These are phyloP conservation scores for Alectura lathami DNA, from an alignment of 2,113 vertebrate genomes.

Conservation along the genomic window DNA sequence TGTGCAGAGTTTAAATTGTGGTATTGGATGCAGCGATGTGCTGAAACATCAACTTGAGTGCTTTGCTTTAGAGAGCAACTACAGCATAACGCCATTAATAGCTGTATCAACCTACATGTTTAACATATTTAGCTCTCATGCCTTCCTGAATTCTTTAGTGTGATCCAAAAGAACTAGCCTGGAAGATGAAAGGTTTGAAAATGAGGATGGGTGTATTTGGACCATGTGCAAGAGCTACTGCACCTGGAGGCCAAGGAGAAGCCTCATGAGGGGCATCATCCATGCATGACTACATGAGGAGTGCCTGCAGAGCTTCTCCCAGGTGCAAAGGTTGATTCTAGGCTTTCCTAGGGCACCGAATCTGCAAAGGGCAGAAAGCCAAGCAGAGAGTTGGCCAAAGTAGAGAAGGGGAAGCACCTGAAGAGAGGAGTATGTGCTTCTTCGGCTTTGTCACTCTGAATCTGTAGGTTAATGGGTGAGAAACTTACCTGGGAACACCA, in stretches of 20 bases:
- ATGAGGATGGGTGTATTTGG: not conserved
- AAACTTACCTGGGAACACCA: not conserved
- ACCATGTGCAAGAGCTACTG: not conserved
- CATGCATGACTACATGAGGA: accelerated
- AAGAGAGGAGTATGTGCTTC: not conserved
- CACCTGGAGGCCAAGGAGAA: not conserved
- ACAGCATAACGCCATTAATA: not conserved
- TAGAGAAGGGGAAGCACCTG: not conserved
- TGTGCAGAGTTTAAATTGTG: not conserved
- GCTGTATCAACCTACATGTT: not conserved
- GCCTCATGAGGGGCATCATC: accelerated
- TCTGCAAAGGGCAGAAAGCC: not conserved
- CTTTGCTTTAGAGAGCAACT: not conserved
- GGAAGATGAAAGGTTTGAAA: not conserved
- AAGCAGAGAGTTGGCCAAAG: not conserved
- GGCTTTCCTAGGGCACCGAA: not conserved
- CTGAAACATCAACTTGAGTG: not conserved
- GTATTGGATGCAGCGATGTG: not conserved
- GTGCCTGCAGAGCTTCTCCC: not conserved
- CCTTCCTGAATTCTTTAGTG: not conserved
- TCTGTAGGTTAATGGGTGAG: not conserved
- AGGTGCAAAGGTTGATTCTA: not conserved
- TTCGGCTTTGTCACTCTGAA: not conserved
- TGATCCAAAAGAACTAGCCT: not conserved
- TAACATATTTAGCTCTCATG: not conserved